A percentile compares a stretch with the other conserved stretches of the same genome.
These are phyloP conservation scores for Thera obeliscata DNA, from an alignment of 2,888 invertebrate species.

Conservation along the genomic window DNA sequence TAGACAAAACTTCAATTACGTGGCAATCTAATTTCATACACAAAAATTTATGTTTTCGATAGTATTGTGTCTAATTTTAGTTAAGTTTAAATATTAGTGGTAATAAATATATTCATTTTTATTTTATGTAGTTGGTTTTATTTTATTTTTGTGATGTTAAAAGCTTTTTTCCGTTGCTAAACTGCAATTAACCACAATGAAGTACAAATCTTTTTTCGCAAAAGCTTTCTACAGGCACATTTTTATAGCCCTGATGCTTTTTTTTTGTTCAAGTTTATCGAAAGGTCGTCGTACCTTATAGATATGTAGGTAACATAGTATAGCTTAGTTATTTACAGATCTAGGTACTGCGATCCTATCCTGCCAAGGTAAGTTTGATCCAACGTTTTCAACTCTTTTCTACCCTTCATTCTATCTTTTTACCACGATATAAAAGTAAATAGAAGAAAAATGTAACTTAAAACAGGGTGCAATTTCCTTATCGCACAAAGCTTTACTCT, in stretches of 20 bases:
- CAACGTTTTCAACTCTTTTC: neutral
- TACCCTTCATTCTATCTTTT: neutral
- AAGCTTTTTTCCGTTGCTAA: slow-evolving; percentile 21
- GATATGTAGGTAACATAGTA: slow-evolving; percentile 2
- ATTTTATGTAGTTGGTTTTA: slow-evolving; percentile 81
- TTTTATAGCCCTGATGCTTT: slow-evolving; percentile 1
- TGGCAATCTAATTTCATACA: slow-evolving; percentile 38
- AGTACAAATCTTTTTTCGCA: slow-evolving; percentile 6
- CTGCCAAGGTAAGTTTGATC: slow-evolving; percentile 22
- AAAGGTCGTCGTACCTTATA: neutral
- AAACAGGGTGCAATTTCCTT: neutral
- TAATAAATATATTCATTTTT: slow-evolving; percentile 84
- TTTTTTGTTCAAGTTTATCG: neutral
- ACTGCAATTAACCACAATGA: slow-evolving; percentile 11
- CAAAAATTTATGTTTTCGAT: slow-evolving; percentile 50
- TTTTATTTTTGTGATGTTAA: slow-evolving; percentile 66
- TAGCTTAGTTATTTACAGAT: slow-evolving; percentile 23
- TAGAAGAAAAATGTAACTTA: neutral
- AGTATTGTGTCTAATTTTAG: slow-evolving; percentile 69
- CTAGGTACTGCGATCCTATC: slow-evolving; percentile 8
- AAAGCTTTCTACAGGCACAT: slow-evolving; percentile 12
- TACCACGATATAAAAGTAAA: neutral
- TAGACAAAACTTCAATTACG: slow-evolving; percentile 35
- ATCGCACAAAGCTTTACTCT: slow-evolving; percentile 3
- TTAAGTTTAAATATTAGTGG: slow-evolving; percentile 75